Evolutionary conservation across 2,113 vertebrate genomes (phyloP).

Genomic region (Climacteris rufus): DNA sequence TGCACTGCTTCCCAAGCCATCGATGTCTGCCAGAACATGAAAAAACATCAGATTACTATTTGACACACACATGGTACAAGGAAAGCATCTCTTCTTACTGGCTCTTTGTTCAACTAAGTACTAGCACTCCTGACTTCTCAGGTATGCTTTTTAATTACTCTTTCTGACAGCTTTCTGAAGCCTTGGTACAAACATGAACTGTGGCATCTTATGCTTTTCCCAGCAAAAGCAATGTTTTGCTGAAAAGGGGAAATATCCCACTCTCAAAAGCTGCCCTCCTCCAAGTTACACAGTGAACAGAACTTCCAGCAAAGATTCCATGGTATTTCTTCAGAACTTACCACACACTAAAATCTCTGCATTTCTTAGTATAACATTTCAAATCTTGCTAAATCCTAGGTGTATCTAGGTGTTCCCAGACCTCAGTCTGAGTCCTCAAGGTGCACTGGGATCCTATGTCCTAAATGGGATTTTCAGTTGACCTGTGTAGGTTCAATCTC

Average conservation of each 20-base stretch:
- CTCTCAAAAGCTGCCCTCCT: background rate
- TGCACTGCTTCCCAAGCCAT: conserved; percentile 91
- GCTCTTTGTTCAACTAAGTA: background rate
- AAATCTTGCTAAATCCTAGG: background rate
- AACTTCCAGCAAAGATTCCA: background rate
- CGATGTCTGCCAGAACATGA: conserved; percentile 80
- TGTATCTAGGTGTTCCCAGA: background rate
- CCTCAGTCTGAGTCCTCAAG: background rate
- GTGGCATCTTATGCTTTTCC: background rate
- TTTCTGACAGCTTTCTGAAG: background rate
- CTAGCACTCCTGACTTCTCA: background rate
- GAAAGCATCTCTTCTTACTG: background rate
- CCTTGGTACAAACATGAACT: background rate
- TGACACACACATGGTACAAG: background rate
- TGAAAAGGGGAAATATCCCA: background rate
- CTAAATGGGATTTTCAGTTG: background rate
- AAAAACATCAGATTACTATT: background rate
- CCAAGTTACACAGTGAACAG: background rate
- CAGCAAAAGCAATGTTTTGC: background rate
- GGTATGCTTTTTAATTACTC: background rate
- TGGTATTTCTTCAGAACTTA: background rate
- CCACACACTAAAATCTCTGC: background rate
- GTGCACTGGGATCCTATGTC: background rate
- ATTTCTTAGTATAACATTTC: background rate
- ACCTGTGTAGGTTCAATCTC: background rate